Evolutionary conservation across 2,797 vertebrate species (phyloP).

Genomic region (Eulemur mongoz): DNA sequence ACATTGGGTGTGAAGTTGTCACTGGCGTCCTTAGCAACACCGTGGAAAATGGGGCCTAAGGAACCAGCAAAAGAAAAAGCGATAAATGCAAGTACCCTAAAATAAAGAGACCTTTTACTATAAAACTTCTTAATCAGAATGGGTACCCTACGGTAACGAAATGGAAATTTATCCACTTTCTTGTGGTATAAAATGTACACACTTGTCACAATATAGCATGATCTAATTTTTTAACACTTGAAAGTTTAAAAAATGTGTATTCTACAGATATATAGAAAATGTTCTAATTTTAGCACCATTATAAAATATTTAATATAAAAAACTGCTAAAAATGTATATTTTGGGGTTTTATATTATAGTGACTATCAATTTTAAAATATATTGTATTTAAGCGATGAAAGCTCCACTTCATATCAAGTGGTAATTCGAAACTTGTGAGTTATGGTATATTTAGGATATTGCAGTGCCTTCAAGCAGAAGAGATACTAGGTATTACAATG

Average conservation of each 20-base stretch:
- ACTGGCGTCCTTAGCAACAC: neutral
- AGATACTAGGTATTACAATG: neutral
- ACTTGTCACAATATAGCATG: constrained; percentile 38
- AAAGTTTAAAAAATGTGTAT: constrained; percentile 43
- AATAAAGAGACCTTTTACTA: constrained; percentile 57
- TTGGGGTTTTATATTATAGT: neutral
- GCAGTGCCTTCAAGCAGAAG: neutral
- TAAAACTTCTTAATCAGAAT: constrained; percentile 61
- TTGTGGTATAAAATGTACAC: constrained; percentile 55
- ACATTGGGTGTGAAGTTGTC: neutral
- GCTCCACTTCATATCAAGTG: constrained; percentile 34
- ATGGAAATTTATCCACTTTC: constrained; percentile 66
- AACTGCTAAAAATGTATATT: neutral
- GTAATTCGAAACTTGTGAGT: constrained; percentile 1
- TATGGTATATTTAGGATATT: neutral
- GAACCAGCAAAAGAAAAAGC: neutral
- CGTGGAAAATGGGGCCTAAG: neutral
- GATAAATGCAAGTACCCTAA: neutral
- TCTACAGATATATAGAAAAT: neutral
- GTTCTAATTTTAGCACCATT: constrained; percentile 42
- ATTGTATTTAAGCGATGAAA: constrained; percentile 33
- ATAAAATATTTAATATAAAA: constrained; percentile 54
- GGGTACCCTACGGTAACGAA: constrained; percentile 60
- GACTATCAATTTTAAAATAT: neutral
- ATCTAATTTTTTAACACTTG: constrained; percentile 56